Evolutionary conservation across 30 jellyfish, hydroid and myxozoan species (phyloP), one percentile per base, ranked within the genome.

Genomic region (Hydractinia echinata): DNA sequence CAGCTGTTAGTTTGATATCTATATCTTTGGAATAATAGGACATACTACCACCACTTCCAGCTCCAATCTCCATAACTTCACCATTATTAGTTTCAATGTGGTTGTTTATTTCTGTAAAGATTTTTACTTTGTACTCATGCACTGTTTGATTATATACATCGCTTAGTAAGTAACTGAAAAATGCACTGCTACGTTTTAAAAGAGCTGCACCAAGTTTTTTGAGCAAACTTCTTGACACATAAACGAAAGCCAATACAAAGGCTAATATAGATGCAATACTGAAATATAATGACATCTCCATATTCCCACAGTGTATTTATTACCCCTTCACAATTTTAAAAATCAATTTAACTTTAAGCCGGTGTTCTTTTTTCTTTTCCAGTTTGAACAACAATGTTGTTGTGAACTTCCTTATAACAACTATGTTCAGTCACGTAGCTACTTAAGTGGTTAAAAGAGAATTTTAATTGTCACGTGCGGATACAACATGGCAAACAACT

Each of bases 21-120:
- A 50, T 69, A 11, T 67, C 73, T 67, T 20, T 11, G 0, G 88
- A 76, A 11, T 66, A 81, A 67, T 66, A 81, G 4, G 39, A 52
- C 30, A 81, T 4, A 21, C 64, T 81, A 15, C 83, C 88, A 15
- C 88, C 88, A 69, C 85, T 20, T 6, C 88, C 88, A 81, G 21
- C 87, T 14, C 88, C 88, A 21, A 81, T 81, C 70, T 81, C 88
- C 49, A 81, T 50, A 7, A 79, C 71, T 44, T 56, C 54, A 62
- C 7, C 14, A 55, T 49, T 60, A 3, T 76, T 71, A 9, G n/a
- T 44, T 9, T 76, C 49, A 13, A 76, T 4, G 49, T 21, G 51
- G 4, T 76, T 55, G 81, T 51, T 53, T 52, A 81, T 8, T 49
- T 50, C 11, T 8, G 18, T 72, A 81, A 81, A 81, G 30, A 81